phyloP scores from a whole-genome alignment of 2,797 vertebrate species.

The Rachycentron canadum region DNA sequence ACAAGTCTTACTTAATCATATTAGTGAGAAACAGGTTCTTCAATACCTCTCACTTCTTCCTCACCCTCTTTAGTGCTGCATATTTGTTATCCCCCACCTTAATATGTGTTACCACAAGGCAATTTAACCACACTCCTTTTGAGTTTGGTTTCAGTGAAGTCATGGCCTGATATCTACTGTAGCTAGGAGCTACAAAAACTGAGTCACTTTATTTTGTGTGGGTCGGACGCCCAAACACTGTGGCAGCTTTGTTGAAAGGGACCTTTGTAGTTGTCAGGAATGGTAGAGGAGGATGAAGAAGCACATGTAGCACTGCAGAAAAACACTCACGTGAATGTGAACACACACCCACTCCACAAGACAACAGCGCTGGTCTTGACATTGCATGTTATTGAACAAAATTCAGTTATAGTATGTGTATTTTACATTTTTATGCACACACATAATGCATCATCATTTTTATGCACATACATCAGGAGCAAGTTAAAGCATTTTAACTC shows the following conservation, averaged over 20 bases:
- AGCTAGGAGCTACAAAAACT: conserved; percentile 13
- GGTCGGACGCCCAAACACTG: conserved; percentile 8
- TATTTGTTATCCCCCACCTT: conserved; percentile 31
- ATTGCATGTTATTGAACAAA: neutral
- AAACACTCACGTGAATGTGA: conserved; percentile 1
- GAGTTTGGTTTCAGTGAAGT: conserved; percentile 15
- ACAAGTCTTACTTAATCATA: conserved; percentile 46
- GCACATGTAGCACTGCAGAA: conserved; percentile 1
- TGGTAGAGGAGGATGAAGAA: conserved; percentile 12
- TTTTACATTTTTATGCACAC: neutral
- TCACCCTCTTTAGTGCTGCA: conserved; percentile 22
- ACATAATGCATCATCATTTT: too few species aligned
- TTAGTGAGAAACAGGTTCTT: conserved; percentile 43
- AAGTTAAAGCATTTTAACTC: neutral
- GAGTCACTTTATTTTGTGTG: conserved; percentile 23
- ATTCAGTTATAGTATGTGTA: neutral
- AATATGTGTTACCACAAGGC: conserved; percentile 13
- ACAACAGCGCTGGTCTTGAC: neutral
- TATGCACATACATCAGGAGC: too few species aligned
- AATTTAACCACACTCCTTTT: conserved; percentile 30
- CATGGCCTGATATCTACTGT: conserved; percentile 4
- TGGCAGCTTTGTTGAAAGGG: conserved; percentile 44
- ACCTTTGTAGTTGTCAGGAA: conserved; percentile 31
- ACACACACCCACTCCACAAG: neutral
- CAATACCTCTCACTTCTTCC: conserved; percentile 10